A percentile compares a stretch with the other conserved stretches of the same genome.
Conservation (phyloP, 2,113 vertebrate species). For the Gopherus flavomarginatus region DNA sequence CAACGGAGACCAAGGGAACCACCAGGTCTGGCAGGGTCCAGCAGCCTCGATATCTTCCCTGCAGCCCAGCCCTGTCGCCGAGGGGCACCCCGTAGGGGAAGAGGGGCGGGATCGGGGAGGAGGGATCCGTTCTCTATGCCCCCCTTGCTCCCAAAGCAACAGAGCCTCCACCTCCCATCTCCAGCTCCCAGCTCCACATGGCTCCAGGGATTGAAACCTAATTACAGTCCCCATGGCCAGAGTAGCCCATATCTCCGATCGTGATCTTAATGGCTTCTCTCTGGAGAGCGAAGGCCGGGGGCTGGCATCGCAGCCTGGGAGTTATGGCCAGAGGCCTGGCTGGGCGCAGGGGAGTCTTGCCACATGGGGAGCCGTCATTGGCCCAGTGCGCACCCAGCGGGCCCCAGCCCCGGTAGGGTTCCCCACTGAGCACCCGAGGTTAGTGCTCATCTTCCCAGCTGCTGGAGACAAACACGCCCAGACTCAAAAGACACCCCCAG, state of each 20-base stretch:
- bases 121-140: background rate
- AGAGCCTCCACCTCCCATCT: slow-evolving; percentile 21
- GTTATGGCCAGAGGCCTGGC: background rate
- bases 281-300: background rate
- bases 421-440: fast-evolving
- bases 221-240: background rate
- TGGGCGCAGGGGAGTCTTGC: background rate
- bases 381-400: fast-evolving
- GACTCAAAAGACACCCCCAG: background rate
- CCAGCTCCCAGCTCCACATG: background rate
- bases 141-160: background rate
- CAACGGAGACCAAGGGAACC: background rate
- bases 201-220: slow-evolving; percentile 25
- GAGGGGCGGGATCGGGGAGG: background rate
- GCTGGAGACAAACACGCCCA: fast-evolving
- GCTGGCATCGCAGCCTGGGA: background rate
- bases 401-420: background rate
- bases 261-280: slow-evolving; percentile 23
- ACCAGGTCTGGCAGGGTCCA: background rate
- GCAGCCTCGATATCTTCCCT: background rate
- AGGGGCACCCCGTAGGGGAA: background rate
- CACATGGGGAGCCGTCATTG: too few species aligned
- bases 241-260: slow-evolving; percentile 18
- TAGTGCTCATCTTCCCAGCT: fast-evolving
- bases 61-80: background rate